Evolutionary conservation across 1,140 invertebrate species (phyloP), one percentile per base, ranked within the genome.

Genomic region (Agrypnia vestita): DNA sequence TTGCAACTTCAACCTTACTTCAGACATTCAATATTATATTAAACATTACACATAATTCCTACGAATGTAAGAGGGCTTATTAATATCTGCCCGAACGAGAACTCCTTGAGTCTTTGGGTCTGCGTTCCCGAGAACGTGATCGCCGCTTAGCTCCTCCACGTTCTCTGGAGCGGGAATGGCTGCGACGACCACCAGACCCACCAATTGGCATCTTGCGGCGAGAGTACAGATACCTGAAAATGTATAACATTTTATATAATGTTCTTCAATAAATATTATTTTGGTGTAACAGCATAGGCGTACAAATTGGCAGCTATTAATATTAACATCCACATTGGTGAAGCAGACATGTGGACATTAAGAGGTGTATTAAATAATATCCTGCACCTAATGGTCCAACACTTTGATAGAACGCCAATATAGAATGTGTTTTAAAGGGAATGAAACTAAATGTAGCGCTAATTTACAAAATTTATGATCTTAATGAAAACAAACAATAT

Each of bases 141-240:
- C 90, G 86, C 74, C 88, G 86, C 55, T 91, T 89, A 61, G 84
- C 76, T 49, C 78, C 67, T 85, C 83, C 88, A 84, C 84, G 80
- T 51, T 87, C 88, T 7, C 87, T 84, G 10, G 88, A 88, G 10
- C 86, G 84, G 9, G 82, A 83, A 72, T 80, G 62, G 35, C 83
- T 84, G 13, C 76, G 76, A 56, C 87, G 85, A 19, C 87, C 86
- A n/a, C 88, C 82, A 17, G 81, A 83, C 81, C 6, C 88, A 82
- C 80, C 82, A 35, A 82, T 80, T 81, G 82, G 74, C 88, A 87
- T 71, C 86, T 85, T 90, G 7, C 90, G 86, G 11, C 93, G 89
- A 4, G 92, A 92, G 85, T 92, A 92, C 79, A 92, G 83, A 85
- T 93, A 92, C 83, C 91, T 92, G 85, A 12, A 49, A 64, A 76